Conservation (phyloP, 2,797 vertebrate genomes). For the Hyperoplus immaculatus region DNA sequence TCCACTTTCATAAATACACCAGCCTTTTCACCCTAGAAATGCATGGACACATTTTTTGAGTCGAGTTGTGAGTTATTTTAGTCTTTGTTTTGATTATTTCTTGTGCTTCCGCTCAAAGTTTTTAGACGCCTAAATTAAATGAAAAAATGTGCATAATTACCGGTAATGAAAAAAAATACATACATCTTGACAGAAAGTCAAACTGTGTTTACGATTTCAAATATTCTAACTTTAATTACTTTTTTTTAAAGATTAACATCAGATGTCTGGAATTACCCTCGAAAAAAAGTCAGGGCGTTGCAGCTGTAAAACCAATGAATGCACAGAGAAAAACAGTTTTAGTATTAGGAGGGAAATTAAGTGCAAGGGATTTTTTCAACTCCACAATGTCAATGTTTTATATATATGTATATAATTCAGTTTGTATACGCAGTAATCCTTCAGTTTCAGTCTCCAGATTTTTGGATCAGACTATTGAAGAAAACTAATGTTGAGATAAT, state of each 20-base stretch:
- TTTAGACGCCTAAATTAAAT: too few relatives aligned
- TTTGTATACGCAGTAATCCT: too few relatives aligned
- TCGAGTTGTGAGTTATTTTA: too few relatives aligned
- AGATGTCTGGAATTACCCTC: background rate
- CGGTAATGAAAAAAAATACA: too few relatives aligned
- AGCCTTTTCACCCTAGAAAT: background rate
- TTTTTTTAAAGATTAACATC: background rate
- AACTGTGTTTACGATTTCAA: background rate
- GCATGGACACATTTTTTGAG: too few relatives aligned
- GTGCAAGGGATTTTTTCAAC: background rate
- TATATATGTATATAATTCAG: too few relatives aligned
- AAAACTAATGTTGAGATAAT: too few relatives aligned
- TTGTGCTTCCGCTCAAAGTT: too few relatives aligned
- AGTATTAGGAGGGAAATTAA: background rate
- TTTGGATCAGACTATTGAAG: too few relatives aligned
- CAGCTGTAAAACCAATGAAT: background rate
- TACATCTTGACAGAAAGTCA: background rate
- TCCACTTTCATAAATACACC: background rate
- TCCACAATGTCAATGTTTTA: background rate
- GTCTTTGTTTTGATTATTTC: too few relatives aligned
- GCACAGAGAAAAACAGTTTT: background rate
- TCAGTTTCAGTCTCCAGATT: too few relatives aligned
- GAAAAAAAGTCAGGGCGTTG: background rate
- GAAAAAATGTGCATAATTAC: too few relatives aligned
- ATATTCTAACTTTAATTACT: constrained; percentile 3